These are phyloP conservation scores for Conchocele bisecta DNA, from an alignment of 2,888 invertebrate species.

Conservation along the genomic window DNA sequence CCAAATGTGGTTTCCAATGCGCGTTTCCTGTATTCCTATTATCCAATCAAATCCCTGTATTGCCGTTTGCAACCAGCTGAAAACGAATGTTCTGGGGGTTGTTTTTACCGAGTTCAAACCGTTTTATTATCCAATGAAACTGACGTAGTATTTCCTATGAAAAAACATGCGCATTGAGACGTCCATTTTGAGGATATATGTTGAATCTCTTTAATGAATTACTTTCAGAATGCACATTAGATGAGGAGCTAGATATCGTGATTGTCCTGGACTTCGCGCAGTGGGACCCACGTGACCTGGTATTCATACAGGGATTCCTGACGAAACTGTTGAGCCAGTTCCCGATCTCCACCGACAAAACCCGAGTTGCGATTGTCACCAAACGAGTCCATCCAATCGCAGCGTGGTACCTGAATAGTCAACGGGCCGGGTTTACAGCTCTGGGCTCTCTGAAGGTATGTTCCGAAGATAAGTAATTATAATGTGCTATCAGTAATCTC, in stretches of 20 bases:
- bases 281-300: conserved; percentile 15
- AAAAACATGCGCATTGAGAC: no score
- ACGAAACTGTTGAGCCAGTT: conserved; percentile 31
- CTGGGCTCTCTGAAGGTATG: conserved; percentile 35
- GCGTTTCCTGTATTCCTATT: no score
- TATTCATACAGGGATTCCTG: conserved; percentile 24
- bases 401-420: conserved; percentile 52
- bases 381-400: conserved; percentile 33
- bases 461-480: neutral
- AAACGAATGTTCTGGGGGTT: no score
- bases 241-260: conserved; percentile 36
- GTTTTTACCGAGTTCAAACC: no score
- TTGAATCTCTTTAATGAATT: no score
- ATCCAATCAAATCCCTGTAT: no score
- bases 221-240: conserved; percentile 27
- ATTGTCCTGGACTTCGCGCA: conserved; percentile 45
- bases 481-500: no score
- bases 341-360: conserved; percentile 15
- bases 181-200: no score
- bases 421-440: conserved; percentile 35
- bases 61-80: no score
- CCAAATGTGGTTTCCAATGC: no score
- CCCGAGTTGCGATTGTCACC: conserved; percentile 44
- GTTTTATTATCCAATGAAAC: no score
- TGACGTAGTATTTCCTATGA: no score